phyloP scores from a whole-genome alignment of 2,113 vertebrate species.

The Oryzias melastigma region DNA sequence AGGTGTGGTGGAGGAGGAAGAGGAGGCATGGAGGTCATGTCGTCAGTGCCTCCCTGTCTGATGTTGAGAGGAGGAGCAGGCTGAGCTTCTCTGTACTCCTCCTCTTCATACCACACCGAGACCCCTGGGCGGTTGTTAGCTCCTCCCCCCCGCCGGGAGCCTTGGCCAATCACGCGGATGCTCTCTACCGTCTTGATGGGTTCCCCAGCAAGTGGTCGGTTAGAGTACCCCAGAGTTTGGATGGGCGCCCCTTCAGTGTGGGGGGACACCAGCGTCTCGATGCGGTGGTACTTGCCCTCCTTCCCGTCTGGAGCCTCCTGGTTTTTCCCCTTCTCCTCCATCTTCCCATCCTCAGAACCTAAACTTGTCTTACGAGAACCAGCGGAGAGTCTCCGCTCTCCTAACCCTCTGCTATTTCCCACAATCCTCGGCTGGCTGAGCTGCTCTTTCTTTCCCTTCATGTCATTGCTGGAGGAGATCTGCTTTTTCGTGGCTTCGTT shows the following conservation, averaged over 20 bases:
- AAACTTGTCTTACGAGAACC: conserved; percentile 60
- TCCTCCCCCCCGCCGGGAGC: conserved; percentile 78
- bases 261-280: conserved; percentile 91
- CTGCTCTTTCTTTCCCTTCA: conserved; percentile 70
- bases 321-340: conserved; percentile 53
- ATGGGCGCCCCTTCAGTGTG: conserved; percentile 89
- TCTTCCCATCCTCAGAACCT: conserved; percentile 58
- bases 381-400: conserved; percentile 55
- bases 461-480: conserved; percentile 71
- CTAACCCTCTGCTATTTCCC: conserved; percentile 42
- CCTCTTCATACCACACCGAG: conserved; percentile 77
- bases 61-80: conserved; percentile 69
- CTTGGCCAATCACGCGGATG: conserved; percentile 86
- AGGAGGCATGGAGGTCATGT: conserved; percentile 54
- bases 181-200: conserved; percentile 96
- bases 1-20: conserved; percentile 58
- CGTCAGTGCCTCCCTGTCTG: conserved; percentile 44
- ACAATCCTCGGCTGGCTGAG: conserved; percentile 35
- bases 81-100: conserved; percentile 74
- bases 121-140: conserved; percentile 53
- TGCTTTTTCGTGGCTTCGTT: conserved; percentile 74
- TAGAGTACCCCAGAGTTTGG: conserved; percentile 85
- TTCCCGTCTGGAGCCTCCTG: conserved; percentile 38
- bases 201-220: conserved; percentile 83
- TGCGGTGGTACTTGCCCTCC: conserved; percentile 86